Evolutionary conservation across 2,888 invertebrate genomes (phyloP).

Genomic region (Hartigia nigra): DNA sequence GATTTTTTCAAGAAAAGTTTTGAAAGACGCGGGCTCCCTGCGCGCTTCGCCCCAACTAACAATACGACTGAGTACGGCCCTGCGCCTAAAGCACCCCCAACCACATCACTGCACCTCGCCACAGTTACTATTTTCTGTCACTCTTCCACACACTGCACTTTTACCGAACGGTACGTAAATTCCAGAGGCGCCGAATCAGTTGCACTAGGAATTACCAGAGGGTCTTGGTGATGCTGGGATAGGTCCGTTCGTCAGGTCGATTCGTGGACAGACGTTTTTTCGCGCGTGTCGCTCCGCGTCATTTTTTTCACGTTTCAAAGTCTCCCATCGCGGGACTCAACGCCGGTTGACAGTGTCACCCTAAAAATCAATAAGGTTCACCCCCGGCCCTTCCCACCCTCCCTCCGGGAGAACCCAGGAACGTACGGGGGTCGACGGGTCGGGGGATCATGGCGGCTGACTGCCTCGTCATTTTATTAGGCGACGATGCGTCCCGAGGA

Average conservation of each 20-base stretch:
- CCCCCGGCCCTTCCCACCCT: conserved; percentile 66
- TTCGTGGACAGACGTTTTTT: conserved; percentile 37
- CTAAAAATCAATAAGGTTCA: conserved; percentile 75
- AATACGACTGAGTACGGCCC: conserved; percentile 23
- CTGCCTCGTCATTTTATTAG: conserved; percentile 54
- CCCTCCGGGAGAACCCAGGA: conserved; percentile 58
- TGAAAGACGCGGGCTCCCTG: conserved; percentile 9
- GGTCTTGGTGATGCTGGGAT: neutral
- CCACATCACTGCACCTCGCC: conserved; percentile 50
- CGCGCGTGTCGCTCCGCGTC: conserved; percentile 55
- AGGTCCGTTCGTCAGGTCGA: conserved; percentile 13
- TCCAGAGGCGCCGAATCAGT: neutral
- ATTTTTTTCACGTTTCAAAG: conserved; percentile 68
- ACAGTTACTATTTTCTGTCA: conserved; percentile 50
- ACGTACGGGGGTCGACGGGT: conserved; percentile 42
- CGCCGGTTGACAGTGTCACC: conserved; percentile 75
- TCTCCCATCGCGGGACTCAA: conserved; percentile 68
- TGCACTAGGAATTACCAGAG: neutral
- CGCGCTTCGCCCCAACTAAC: neutral
- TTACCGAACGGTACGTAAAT: conserved; percentile 20
- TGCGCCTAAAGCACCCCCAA: conserved; percentile 43
- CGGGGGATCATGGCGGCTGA: conserved; percentile 49
- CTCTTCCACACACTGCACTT: conserved; percentile 31
- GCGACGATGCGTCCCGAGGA: conserved; percentile 38
- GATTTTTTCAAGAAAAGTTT: neutral